phyloP scores from a whole-genome alignment of 2,113 vertebrate genomes.

The Oophaga pumilio region DNA sequence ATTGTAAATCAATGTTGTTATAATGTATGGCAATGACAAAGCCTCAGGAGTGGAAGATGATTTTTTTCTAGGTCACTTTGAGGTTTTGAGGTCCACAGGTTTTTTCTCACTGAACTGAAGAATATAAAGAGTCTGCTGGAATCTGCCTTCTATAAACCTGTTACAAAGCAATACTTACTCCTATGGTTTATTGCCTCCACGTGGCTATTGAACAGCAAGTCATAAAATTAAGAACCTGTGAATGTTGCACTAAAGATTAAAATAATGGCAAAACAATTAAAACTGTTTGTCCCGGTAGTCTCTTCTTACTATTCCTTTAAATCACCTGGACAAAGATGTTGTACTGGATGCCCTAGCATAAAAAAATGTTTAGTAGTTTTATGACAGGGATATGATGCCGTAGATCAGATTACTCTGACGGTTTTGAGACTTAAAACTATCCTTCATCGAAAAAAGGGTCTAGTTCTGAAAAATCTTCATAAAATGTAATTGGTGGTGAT shows the following conservation, averaged over 20 bases:
- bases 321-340: constrained; percentile 43
- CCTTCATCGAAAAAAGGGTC: neutral
- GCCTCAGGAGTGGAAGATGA: no score
- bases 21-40: no score
- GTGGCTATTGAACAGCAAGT: constrained; percentile 46
- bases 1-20: no score
- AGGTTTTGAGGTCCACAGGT: no score
- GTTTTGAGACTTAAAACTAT: constrained; percentile 14
- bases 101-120: fast-evolving
- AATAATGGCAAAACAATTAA: constrained; percentile 55
- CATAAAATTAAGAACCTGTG: constrained; percentile 54
- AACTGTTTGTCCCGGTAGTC: constrained; percentile 35
- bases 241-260: constrained; percentile 55
- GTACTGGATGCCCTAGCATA: constrained; percentile 36
- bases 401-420: constrained; percentile 35
- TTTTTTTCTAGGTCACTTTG: no score
- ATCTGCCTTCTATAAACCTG: constrained; percentile 17
- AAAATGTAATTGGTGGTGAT: neutral
- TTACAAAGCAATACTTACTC: constrained; percentile 34
- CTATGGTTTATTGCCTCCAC: constrained; percentile 47
- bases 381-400: constrained; percentile 22
- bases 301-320: constrained; percentile 38
- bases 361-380: constrained; percentile 46
- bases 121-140: neutral
- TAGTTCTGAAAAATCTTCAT: neutral